Evolutionary conservation across 1,140 invertebrate genomes (phyloP), one percentile per base, ranked within the genome.

Genomic region (Teleogryllus occipitalis): DNA sequence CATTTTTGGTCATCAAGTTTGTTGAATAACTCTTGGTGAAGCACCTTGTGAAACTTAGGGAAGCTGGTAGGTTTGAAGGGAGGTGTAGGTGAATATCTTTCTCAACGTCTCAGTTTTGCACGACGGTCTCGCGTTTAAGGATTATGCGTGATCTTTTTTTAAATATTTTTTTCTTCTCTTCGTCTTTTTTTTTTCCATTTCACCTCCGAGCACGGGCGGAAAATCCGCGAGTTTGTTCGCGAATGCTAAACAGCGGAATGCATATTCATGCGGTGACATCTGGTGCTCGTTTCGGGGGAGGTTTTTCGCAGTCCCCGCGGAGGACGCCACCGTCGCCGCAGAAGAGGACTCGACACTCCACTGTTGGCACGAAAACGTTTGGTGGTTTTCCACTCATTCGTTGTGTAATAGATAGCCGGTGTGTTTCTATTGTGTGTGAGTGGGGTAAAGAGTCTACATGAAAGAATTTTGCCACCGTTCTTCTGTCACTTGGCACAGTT

Each of bases 211-310:
- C 18, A 18, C 54, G 54, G 54, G 54, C 54, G 54, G 54, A 7
- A 65, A 65, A 65, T 65, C 54, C 54, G 54, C 54, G 54, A 65
- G 54, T 65, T 65, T 65, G 54, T 65, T 65, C 54, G 54, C 54
- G 54, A 65, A 65, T 65, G 54, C 54, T 65, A 65, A 65, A 65
- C 54, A 65, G 54, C 7, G 54, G 54, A 18, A 65, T 65, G 54
- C 54, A 65, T 65, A 65, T 65, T 65, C 54, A 65, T 65, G 54
- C 54, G 54, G 54, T 18, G 54, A 65, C 54, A 65, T 65, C 54
- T 65, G 54, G 54, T 18, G 54, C 54, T 65, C 54, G 54, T 65
- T 65, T 65, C 18, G 54, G 54, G 10, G 54, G 54, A 14, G 54
- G 54, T 65, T 65, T 65, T 65, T 18, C 54, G 54, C 10, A 10